These are phyloP conservation scores for Odontocolon sp. DNA, from an alignment of 2,888 invertebrate species.

Conservation along the genomic window DNA sequence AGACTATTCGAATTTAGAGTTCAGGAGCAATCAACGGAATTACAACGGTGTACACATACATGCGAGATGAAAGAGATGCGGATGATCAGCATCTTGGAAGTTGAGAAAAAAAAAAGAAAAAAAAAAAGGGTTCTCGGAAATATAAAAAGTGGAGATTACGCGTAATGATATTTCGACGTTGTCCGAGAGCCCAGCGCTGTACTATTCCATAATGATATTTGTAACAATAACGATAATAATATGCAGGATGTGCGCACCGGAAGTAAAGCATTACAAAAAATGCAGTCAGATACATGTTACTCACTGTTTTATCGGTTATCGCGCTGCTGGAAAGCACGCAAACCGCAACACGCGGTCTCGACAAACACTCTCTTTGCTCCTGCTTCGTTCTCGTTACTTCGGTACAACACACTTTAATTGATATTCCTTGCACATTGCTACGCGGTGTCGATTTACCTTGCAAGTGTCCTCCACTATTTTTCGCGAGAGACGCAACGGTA, in stretches of 20 bases:
- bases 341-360: background rate
- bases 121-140: background rate
- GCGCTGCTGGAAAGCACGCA: constrained; percentile 3
- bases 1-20: background rate
- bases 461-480: background rate
- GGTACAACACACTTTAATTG: background rate
- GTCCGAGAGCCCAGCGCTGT: background rate
- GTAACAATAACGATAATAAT: background rate
- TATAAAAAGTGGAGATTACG: background rate
- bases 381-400: background rate
- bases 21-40: background rate
- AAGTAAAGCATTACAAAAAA: background rate
- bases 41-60: background rate
- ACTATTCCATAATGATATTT: no score
- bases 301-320: constrained; percentile 38
- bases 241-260: background rate
- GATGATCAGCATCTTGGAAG: background rate
- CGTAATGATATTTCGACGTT: background rate
- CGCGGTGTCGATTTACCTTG: background rate
- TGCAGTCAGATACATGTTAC: constrained; percentile 28
- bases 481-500: background rate
- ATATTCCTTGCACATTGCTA: constrained; percentile 30
- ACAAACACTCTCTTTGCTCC: background rate
- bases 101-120: background rate
- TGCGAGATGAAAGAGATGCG: background rate